These are phyloP conservation scores for Drosophila hamatofila DNA, from an alignment of 2,888 invertebrate species.

Conservation along the genomic window DNA sequence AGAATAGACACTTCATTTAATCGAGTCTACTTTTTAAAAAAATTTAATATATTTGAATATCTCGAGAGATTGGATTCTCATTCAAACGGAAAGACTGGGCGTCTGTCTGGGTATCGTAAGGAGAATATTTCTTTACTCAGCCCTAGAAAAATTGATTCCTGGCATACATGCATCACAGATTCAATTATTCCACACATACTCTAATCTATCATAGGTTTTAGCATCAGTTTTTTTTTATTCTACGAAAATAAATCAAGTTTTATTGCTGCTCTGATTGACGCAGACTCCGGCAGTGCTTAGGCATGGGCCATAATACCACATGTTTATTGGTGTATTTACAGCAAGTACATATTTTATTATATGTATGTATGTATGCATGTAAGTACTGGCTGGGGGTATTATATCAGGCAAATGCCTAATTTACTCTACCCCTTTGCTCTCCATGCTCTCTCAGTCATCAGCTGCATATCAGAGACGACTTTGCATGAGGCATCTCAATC, in stretches of 20 bases:
- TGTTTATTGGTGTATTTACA: slow-evolving; percentile 5
- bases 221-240: slow-evolving; percentile 5
- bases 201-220: neutral
- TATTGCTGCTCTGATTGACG: neutral
- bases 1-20: too few relatives aligned
- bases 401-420: slow-evolving; percentile 1
- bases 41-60: too few relatives aligned
- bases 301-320: neutral
- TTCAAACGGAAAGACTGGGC: too few relatives aligned
- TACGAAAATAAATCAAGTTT: slow-evolving; percentile 10
- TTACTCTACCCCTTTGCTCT: neutral
- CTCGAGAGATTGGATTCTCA: too few relatives aligned
- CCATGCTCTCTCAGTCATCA: neutral
- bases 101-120: too few relatives aligned
- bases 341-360: slow-evolving; percentile 1
- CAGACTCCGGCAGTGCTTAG: neutral
- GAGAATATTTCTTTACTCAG: too few relatives aligned
- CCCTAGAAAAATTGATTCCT: neutral
- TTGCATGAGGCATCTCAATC: slow-evolving; percentile 40
- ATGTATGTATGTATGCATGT: neutral
- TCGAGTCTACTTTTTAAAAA: too few relatives aligned
- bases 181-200: neutral
- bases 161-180: neutral
- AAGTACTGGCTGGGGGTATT: neutral
- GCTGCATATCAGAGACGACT: slow-evolving; percentile 9